Base-by-base conservation (phyloP, 2,113 vertebrate genomes). In the Eublepharis macularius region DNA sequence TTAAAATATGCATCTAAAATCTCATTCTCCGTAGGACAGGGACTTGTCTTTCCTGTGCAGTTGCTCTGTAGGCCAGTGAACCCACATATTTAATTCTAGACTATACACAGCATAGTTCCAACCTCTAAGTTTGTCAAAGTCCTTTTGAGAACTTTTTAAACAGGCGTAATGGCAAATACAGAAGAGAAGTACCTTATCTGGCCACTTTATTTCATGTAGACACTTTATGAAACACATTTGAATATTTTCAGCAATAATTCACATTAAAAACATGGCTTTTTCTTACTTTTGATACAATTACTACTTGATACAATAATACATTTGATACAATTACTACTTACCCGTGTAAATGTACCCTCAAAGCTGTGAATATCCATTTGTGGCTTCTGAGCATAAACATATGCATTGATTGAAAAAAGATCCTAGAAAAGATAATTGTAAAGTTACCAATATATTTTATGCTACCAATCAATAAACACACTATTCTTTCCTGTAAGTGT, bases 331-430 rank as follows among this genome's bases (percentile, higher is more conserved):
- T 36, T 2, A 74, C 43, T 76, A 95, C 97, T 96, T 96, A 99
- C 99, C 96, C 98, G 95, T 45, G 98, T 99, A 95, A 99, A 99
- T 86, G 98, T 99, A 80, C 99, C 99, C 95, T 99, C 98, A 89
- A 99, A 99, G 87, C 97, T 98, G 94, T 99, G 98, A 95, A 99
- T 99, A 95, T 99, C 98, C 96, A 98, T 95, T 91, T 98, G 98
- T 77, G 99, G 99, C 94, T 97, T 98, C 96, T 99, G 98, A 91
- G 98, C 98, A 88, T 97, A 97, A 88, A 99, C 98, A 6, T 97
- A 98, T 68, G 98, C 97, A 74, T 88, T 98, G 96, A 99, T 97
- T 86, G 99, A 98, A 96, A 99, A 98, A 32, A 99, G 97, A 93
- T 99, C 96, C 98, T 96, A 93, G 29, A 95, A 97, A 16, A 92